phyloP scores from a whole-genome alignment of 2,797 vertebrate species.

The Ambastaia sidthimunki region DNA sequence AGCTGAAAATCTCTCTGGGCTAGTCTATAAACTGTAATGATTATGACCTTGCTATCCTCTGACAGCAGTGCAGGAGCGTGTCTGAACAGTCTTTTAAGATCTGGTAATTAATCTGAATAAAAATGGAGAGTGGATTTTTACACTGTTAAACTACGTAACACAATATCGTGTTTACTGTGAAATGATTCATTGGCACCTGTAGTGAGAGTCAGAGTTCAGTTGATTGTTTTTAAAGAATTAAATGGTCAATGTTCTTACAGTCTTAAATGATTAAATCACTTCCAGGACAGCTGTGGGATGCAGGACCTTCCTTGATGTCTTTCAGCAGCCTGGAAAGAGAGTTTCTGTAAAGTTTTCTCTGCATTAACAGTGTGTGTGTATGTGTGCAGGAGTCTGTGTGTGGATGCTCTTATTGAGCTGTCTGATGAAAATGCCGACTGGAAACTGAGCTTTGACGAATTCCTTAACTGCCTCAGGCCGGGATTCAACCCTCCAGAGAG shows the following conservation, averaged over 20 bases:
- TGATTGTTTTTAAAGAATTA: not conserved
- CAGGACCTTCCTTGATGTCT: not conserved
- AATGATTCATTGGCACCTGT: not conserved
- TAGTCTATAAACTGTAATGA: constrained; percentile 34
- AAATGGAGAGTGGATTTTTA: not conserved
- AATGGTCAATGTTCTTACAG: not conserved
- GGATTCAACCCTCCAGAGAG: constrained; percentile 88
- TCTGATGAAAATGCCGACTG: constrained; percentile 95
- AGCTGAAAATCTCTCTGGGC: constrained; percentile 7
- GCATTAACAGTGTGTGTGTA: not conserved
- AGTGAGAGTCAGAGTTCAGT: not conserved
- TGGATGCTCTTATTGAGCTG: constrained; percentile 91
- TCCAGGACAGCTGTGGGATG: not conserved
- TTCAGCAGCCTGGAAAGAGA: not conserved
- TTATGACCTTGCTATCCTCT: constrained; percentile 22
- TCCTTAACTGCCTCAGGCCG: constrained; percentile 90
- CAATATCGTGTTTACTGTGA: not conserved
- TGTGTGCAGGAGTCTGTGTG: constrained; percentile 87
- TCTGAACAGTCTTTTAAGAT: not conserved
- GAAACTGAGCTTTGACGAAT: constrained; percentile 92
- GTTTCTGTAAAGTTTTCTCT: not conserved
- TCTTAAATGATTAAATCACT: not conserved
- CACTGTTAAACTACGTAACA: not conserved
- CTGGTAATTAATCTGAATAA: not conserved
- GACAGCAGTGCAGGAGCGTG: not conserved